phyloP scores from a whole-genome alignment of 2,797 vertebrate genomes.

The Phalanger gymnotis region DNA sequence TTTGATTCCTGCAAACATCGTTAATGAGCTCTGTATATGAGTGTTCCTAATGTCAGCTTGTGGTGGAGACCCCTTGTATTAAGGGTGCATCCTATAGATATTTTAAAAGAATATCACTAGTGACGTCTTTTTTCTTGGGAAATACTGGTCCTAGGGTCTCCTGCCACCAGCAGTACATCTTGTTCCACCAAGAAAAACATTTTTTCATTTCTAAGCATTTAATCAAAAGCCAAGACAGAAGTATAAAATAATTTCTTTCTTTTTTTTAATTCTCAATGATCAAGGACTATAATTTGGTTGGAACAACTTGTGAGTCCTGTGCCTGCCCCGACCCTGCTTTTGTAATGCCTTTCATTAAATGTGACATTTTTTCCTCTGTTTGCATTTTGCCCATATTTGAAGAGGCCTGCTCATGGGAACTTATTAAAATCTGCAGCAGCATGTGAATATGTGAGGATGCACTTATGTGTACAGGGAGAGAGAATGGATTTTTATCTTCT shows the following conservation, averaged over 20 bases:
- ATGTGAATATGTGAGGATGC: slow-evolving; percentile 63
- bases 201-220: slow-evolving; percentile 21
- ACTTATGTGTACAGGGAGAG: slow-evolving; percentile 59
- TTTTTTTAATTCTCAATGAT: slow-evolving; percentile 34
- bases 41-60: not conserved
- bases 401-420: slow-evolving; percentile 66
- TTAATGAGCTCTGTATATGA: not conserved
- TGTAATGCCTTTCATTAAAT: slow-evolving; percentile 75
- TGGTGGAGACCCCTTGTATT: not conserved
- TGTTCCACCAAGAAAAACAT: slow-evolving; percentile 31
- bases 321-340: slow-evolving; percentile 43
- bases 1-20: not conserved
- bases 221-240: slow-evolving; percentile 28
- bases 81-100: not conserved
- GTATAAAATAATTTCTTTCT: not conserved
- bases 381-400: slow-evolving; percentile 76
- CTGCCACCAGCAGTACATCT: not conserved
- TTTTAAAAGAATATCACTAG: slow-evolving; percentile 8
- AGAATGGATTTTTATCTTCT: slow-evolving; percentile 70
- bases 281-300: slow-evolving; percentile 63
- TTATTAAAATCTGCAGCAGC: slow-evolving; percentile 76
- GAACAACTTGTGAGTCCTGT: slow-evolving; percentile 40
- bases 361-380: slow-evolving; percentile 79
- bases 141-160: slow-evolving; percentile 12
- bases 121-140: slow-evolving; percentile 4